Evolutionary conservation across 2,888 invertebrate genomes (phyloP), one percentile per base, ranked within the genome.

Genomic region (Baccha elongata): DNA sequence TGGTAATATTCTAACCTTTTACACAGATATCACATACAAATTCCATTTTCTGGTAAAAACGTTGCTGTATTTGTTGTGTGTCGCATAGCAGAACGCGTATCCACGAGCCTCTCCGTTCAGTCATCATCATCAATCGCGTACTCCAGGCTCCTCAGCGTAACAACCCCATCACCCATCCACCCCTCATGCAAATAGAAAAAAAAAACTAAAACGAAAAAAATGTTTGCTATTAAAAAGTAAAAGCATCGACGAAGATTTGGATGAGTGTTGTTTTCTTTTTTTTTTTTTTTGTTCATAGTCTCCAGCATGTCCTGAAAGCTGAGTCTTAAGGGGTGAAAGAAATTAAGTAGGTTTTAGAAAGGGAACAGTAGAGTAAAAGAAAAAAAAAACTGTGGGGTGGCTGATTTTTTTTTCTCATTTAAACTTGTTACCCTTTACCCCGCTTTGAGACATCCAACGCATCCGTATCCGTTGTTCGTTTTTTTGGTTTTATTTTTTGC

Each of bases 391-490:
- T 68, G 67, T 64, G 68, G 83, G 83, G 83, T 83, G 78, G 78
- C 64, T 55, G 78, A 64, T 78, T 78, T 83, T 79, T 74, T 79
- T 80, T 79, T 52, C 72, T 83, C 83, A 76, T 83, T 83, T 83
- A 83, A 83, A 83, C 67, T 78, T 78, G 73, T 83, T 83, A 83
- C 83, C 83, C 83, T 83, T 83, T 83, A 83, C 83, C 83, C 83
- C 83, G 72, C 83, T 46, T 50, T 55, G 72, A 78, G 68, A 73
- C 76, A 83, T 78, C 68, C 78, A 83, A 83, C 67, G 78, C 78
- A 83, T 83, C 83, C 83, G 83, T 83, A 83, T 73, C 72, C 76
- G 76, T 68, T 72, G 69, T 76, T 62, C 44, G 60, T 46, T 67
- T 46, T 17, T 52, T 53, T 53, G 46, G 55, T 40, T 65, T 69